These are phyloP conservation scores for Ornithoptera alexandrae DNA, from an alignment of 2,888 invertebrate genomes.

Conservation along the genomic window DNA sequence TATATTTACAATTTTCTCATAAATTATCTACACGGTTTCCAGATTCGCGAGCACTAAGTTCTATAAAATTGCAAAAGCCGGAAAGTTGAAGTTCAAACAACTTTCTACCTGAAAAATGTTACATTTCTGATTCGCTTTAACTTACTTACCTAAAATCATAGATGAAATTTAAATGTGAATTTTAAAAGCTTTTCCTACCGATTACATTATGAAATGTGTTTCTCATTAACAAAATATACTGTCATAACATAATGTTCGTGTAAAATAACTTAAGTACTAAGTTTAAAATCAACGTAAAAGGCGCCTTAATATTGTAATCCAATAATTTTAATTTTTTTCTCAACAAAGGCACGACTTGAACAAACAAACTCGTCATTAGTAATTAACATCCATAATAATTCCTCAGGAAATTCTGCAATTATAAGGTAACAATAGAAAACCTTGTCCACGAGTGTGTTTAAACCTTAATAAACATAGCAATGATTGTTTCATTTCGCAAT, in stretches of 20 bases:
- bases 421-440: constrained; percentile 21
- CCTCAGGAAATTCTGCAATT: constrained; percentile 10
- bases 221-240: neutral
- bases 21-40: neutral
- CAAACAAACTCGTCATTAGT: neutral
- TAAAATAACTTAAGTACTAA: neutral
- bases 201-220: neutral
- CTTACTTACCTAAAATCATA: no score
- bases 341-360: neutral
- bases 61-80: neutral
- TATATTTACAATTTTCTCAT: neutral
- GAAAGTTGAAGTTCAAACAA: neutral
- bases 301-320: neutral
- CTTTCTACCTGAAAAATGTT: neutral
- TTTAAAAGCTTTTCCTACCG: neutral
- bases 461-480: constrained; percentile 9
- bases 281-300: neutral
- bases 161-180: neutral
- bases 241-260: neutral
- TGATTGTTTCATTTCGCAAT: neutral
- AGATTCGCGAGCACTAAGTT: neutral
- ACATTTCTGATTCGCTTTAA: neutral
- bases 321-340: neutral
- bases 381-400: constrained; percentile 8
- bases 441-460: constrained; percentile 12